phyloP scores from a whole-genome alignment of 2,888 invertebrate genomes.

The Lottia scabra region DNA sequence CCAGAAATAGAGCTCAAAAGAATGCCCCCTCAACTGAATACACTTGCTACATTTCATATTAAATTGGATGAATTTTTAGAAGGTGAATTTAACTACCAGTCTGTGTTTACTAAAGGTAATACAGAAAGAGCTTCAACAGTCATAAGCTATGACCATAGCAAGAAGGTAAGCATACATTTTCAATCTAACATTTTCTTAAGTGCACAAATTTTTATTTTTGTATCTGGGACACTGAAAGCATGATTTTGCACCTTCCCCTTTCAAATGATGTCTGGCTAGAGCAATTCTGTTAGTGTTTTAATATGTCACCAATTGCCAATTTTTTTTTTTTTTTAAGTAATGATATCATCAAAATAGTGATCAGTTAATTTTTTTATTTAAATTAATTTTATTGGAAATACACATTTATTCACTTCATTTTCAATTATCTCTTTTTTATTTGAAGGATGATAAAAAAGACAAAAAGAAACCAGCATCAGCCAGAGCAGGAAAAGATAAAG shows the following conservation, averaged over 20 bases:
- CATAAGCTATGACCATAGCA: constrained; percentile 34
- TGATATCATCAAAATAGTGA: too few species aligned
- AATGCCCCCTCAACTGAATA: constrained; percentile 55
- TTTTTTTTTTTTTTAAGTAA: too few species aligned
- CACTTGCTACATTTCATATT: constrained; percentile 60
- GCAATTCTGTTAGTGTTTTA: too few species aligned
- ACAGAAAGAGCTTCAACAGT: constrained; percentile 44
- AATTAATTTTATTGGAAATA: too few species aligned
- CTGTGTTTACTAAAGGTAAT: constrained; percentile 44
- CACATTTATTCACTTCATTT: too few species aligned
- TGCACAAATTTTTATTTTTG: too few species aligned
- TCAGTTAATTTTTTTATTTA: too few species aligned
- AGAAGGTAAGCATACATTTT: constrained; percentile 35
- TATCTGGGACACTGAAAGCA: too few species aligned
- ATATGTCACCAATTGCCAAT: too few species aligned
- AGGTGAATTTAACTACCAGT: constrained; percentile 54
- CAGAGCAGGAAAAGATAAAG: constrained; percentile 45
- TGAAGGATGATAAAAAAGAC: constrained; percentile 28
- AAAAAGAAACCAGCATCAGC: constrained; percentile 48
- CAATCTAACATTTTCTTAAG: background rate
- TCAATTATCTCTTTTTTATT: too few species aligned
- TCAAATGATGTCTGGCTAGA: too few species aligned
- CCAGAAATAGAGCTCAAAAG: constrained; percentile 56
- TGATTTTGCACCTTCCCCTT: too few species aligned
- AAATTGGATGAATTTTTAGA: constrained; percentile 59